Evolutionary conservation across 2,888 invertebrate species (phyloP), one percentile per base, ranked within the genome.

Genomic region (Charanyca ferruginea): DNA sequence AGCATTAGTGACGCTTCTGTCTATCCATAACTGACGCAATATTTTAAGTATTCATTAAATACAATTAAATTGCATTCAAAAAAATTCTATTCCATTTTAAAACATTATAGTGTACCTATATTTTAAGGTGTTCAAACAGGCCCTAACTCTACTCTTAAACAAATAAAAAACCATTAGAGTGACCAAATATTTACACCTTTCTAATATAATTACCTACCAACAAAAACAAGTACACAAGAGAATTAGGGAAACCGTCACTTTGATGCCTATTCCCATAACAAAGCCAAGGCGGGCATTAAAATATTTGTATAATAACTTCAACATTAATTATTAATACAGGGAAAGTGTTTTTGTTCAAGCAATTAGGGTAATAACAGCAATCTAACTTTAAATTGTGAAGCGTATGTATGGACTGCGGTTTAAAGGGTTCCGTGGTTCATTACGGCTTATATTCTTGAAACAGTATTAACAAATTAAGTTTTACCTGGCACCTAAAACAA

Each of bases 321-420:
- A 80, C 77, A 82, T 84, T 79, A 81, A 81, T 81, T 81, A 85
- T 81, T 80, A 73, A 81, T 74, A 66, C 57, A 80, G 85, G 79
- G 85, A 87, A 88, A 88, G 87, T 88, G 83, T 84, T 87, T 84
- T 86, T 79, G 72, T 74, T 68, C 66, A 66, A 71, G 22, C 77
- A 83, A 84, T 84, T 85, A 83, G 66, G 62, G 69, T 83, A 87
- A 85, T 86, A 80, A 77, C 77, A 51, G 47, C 69, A 63, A 77
- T 80, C 76, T 62, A 67, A 73, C 65, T 76, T 71, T 62, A 65
- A 83, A 64, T 6, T 52, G 55, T 32, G 20, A 51, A 44, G 60
- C 11, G 47, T 0, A n/a, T 42, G 8, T 44, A 7, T 1, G n/a
- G 1, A 11, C 1, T 3, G 16, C 4, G n/a, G n/a, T 16, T 1